Evolutionary conservation across 64 coral and sea anemone species (phyloP).

Genomic region (Montipora cactus): DNA sequence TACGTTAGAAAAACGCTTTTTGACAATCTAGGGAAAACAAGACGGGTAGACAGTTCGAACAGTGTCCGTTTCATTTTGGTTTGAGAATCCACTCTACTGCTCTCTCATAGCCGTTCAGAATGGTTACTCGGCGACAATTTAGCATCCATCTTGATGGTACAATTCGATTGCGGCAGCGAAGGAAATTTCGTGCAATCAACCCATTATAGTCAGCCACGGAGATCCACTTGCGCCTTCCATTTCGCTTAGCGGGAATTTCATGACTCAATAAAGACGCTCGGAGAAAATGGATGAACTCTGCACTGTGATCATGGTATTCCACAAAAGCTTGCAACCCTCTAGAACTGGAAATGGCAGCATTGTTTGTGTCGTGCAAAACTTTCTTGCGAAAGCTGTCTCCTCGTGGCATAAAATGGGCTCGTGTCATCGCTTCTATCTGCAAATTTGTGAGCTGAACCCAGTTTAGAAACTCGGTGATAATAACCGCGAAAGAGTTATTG

Average conservation of each 20-base stretch:
- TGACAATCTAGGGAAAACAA: too few species aligned
- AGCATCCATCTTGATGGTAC: not conserved
- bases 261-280: not conserved
- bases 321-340: not conserved
- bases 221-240: constrained; percentile 8
- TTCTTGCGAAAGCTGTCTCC: not conserved
- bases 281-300: constrained; percentile 22
- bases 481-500: too few species aligned
- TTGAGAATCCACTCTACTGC: constrained; percentile 60
- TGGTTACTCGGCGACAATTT: constrained; percentile 36
- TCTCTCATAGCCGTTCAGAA: constrained; percentile 16
- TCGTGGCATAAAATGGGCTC: not conserved
- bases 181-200: too few species aligned
- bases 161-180: too few species aligned
- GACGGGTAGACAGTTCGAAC: too few species aligned
- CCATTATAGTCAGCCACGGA: too few species aligned
- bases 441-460: too few species aligned
- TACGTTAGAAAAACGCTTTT: too few species aligned
- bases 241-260: not conserved
- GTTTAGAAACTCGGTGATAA: too few species aligned
- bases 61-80: not conserved
- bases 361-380: constrained; percentile 26
- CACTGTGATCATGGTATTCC: not conserved
- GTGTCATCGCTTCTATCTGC: too few species aligned
- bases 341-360: not conserved